phyloP scores from a whole-genome alignment of 2,113 vertebrate species.

The Apteryx mantelli region DNA sequence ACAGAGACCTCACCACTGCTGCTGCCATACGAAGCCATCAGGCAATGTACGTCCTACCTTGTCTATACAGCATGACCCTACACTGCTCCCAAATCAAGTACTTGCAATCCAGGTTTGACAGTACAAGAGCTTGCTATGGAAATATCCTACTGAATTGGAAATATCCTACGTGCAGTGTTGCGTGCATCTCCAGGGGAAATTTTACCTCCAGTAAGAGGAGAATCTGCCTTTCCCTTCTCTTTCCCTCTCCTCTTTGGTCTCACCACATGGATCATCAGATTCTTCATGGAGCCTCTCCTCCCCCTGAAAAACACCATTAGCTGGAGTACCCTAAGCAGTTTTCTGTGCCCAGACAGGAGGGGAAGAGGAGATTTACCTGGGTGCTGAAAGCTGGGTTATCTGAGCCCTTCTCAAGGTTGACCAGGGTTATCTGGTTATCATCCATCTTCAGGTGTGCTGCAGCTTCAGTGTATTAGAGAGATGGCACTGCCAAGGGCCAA shows the following conservation, averaged over 20 bases:
- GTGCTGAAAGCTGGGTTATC: constrained; percentile 42
- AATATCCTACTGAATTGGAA: neutral
- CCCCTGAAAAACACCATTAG: constrained; percentile 22
- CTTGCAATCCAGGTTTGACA: neutral
- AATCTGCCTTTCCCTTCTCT: neutral
- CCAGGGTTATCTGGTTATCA: constrained; percentile 12
- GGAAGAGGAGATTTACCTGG: neutral
- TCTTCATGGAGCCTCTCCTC: neutral
- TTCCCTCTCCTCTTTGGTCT: neutral
- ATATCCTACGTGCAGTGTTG: neutral
- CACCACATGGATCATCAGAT: accelerated
- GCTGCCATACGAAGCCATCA: neutral
- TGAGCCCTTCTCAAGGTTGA: neutral
- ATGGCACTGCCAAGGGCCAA: accelerated
- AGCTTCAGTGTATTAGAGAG: neutral
- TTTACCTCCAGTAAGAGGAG: constrained; percentile 35
- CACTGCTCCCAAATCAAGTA: neutral
- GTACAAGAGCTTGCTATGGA: neutral
- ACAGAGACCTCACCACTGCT: neutral
- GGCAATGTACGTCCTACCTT: accelerated
- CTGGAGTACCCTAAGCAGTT: neutral
- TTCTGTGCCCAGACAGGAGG: accelerated
- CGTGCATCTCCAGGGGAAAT: neutral
- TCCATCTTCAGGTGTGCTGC: constrained; percentile 23
- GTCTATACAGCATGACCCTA: neutral